Evolutionary conservation across 2,113 vertebrate species (phyloP).

Genomic region (Buteo buteo): DNA sequence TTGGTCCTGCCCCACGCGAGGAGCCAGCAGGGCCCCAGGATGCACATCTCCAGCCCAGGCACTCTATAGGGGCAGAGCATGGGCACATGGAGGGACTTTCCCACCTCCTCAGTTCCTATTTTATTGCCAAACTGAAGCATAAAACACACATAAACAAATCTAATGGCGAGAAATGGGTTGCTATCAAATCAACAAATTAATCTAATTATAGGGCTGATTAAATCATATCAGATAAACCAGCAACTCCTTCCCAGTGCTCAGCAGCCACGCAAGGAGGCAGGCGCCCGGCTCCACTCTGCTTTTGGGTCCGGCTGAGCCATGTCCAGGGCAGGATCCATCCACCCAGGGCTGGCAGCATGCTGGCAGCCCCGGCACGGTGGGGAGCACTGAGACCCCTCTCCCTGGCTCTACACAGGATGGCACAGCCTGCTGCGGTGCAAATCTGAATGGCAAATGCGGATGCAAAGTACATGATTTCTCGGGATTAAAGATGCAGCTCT

Average conservation of each 20-base stretch:
- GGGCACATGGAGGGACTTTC: not conserved
- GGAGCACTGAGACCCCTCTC: not conserved
- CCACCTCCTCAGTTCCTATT: conserved; percentile 37
- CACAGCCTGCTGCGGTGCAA: not conserved
- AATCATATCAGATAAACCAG: conserved; percentile 22
- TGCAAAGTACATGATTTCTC: not conserved
- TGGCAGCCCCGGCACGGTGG: accelerated
- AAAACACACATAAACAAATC: conserved; percentile 58
- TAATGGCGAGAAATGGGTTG: conserved; percentile 30
- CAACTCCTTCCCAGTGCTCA: not conserved
- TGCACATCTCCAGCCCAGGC: accelerated
- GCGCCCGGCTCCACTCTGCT: not conserved
- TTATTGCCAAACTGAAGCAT: conserved; percentile 28
- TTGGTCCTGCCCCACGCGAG: accelerated
- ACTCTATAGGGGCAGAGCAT: accelerated
- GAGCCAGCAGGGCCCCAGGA: not conserved
- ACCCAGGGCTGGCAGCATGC: accelerated
- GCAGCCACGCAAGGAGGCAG: not conserved
- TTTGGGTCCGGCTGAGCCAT: not conserved
- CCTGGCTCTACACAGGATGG: accelerated
- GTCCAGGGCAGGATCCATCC: accelerated
- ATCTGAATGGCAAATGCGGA: not conserved
- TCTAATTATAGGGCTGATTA: conserved; percentile 67
- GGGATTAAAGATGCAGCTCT: conserved; percentile 1
- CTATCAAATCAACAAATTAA: conserved; percentile 64